Evolutionary conservation across 2,888 invertebrate species (phyloP).

Genomic region (Heliconius cydno): DNA sequence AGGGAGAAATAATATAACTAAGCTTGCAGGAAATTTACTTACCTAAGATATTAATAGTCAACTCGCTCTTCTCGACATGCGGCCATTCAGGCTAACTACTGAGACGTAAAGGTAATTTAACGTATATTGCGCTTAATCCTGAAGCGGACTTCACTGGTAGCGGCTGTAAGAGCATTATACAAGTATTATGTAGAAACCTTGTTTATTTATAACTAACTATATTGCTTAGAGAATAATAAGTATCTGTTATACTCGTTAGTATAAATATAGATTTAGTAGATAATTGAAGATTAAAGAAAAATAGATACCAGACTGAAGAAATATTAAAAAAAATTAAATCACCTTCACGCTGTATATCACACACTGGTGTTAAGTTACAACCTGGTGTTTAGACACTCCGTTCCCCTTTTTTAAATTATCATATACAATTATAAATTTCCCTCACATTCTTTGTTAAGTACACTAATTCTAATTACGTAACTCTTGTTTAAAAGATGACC

Average conservation of each 20-base stretch:
- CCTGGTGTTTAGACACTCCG: too few species aligned
- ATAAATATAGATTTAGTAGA: not conserved
- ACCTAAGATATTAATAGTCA: constrained; percentile 18
- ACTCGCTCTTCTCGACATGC: constrained; percentile 12
- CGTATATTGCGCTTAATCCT: constrained; percentile 30
- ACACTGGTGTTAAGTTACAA: too few species aligned
- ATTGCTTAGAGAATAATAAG: constrained; percentile 7
- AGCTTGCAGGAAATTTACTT: not conserved
- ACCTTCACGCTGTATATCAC: too few species aligned
- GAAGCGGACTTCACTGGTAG: constrained; percentile 13
- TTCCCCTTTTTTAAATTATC: too few species aligned
- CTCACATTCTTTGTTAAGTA: too few species aligned
- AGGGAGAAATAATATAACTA: not conserved
- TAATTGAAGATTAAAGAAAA: not conserved
- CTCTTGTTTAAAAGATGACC: not conserved
- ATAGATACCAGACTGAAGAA: not conserved
- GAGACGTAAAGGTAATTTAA: constrained; percentile 29
- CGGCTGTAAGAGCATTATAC: constrained; percentile 27
- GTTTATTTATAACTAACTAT: constrained; percentile 9
- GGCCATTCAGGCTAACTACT: constrained; percentile 26
- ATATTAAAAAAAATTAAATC: too few species aligned
- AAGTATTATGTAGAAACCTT: constrained; percentile 9
- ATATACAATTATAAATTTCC: too few species aligned
- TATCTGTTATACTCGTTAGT: too few species aligned
- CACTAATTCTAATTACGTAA: not conserved